phyloP scores from a whole-genome alignment of 2,888 invertebrate species.

The Philereme transversata region DNA sequence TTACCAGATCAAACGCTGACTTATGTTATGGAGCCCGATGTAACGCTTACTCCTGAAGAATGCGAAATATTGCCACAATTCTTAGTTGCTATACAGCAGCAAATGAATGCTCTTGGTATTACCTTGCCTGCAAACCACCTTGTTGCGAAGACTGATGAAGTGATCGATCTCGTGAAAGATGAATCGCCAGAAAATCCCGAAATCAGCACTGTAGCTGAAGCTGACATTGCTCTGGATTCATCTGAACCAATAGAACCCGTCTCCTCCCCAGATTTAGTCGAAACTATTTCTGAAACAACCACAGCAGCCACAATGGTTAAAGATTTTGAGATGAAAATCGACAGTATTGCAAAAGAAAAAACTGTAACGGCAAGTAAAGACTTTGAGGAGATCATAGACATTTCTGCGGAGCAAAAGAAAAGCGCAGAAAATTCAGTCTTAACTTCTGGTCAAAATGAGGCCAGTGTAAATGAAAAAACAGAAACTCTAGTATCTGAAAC shows the following conservation, averaged over 20 bases:
- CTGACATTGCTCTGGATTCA: not conserved
- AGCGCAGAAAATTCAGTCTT: not conserved
- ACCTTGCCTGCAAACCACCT: slow-evolving; percentile 12
- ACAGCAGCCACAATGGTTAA: slow-evolving; percentile 1
- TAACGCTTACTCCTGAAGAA: slow-evolving; percentile 28
- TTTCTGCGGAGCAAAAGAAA: slow-evolving; percentile 3
- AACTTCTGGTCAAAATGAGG: not conserved
- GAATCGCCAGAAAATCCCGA: not conserved
- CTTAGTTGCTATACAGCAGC: slow-evolving; percentile 22
- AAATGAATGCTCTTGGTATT: slow-evolving; percentile 27
- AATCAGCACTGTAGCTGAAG: slow-evolving; percentile 1
- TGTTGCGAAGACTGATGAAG: slow-evolving; percentile 9
- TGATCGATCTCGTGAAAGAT: slow-evolving; percentile 13
- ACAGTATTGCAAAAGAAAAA: slow-evolving; percentile 7
- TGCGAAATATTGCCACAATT: slow-evolving; percentile 21
- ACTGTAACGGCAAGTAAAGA: not conserved
- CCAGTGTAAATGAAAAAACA: slow-evolving; percentile 1
- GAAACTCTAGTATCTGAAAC: not conserved
- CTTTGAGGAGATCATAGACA: slow-evolving; percentile 10
- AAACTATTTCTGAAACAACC: slow-evolving; percentile 2
- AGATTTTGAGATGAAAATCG: slow-evolving; percentile 8
- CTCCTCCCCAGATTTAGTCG: not conserved
- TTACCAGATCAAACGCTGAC: slow-evolving; percentile 43
- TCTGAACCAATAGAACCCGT: slow-evolving; percentile 1
- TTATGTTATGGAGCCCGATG: slow-evolving; percentile 28